Evolutionary conservation across 2,797 vertebrate species (phyloP).

Genomic region (Muscicapa comitata): DNA sequence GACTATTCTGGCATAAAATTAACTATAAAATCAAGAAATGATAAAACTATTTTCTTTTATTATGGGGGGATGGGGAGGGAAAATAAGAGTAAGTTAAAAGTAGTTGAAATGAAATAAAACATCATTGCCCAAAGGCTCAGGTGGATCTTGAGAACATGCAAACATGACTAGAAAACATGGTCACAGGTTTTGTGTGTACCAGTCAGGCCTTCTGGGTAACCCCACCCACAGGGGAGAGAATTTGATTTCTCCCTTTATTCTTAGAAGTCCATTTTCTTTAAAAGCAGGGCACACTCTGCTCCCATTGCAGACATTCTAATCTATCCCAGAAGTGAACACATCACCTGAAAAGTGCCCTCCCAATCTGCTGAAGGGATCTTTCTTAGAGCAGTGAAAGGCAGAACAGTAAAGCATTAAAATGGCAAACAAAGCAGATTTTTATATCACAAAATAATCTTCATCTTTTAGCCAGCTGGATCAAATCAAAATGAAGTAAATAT

Average conservation of each 20-base stretch:
- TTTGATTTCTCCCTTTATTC: neutral
- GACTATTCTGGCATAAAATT: neutral
- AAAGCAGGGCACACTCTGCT: neutral
- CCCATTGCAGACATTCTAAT: neutral
- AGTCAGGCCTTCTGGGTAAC: neutral
- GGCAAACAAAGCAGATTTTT: neutral
- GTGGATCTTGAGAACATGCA: neutral
- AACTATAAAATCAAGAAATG: neutral
- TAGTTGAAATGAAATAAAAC: neutral
- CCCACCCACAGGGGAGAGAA: neutral
- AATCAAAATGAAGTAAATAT: neutral
- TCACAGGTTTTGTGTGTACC: neutral
- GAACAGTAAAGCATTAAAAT: neutral
- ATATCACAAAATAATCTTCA: neutral
- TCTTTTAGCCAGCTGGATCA: neutral
- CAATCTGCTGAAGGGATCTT: neutral
- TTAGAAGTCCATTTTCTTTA: neutral
- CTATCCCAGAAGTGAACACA: neutral
- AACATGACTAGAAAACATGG: neutral
- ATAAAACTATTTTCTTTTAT: neutral
- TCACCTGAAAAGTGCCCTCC: neutral
- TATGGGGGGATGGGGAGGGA: fast-evolving
- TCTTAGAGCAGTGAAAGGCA: neutral
- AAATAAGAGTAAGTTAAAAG: neutral
- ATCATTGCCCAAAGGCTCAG: neutral